Conservation (phyloP, 2,797 vertebrate species). For the Manis javanica region DNA sequence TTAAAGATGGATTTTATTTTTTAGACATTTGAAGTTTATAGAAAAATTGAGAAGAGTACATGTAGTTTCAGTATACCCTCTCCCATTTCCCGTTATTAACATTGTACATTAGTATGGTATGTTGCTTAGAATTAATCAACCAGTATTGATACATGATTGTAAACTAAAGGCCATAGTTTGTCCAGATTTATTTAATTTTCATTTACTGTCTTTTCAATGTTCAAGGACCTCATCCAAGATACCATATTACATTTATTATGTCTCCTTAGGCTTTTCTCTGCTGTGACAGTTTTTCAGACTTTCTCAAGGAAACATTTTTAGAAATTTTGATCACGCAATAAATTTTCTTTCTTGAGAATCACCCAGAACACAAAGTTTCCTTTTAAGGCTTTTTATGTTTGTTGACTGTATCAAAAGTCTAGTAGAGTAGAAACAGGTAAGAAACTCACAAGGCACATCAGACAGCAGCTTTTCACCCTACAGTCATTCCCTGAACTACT, state of each 20-base stretch:
- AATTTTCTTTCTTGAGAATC: constrained; percentile 7
- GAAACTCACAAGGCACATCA: neutral
- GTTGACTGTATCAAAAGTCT: neutral
- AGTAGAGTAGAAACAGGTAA: neutral
- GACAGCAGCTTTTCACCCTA: neutral
- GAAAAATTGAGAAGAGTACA: neutral
- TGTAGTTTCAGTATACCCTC: neutral
- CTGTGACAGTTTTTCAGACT: neutral
- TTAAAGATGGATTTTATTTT: neutral
- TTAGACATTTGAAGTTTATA: neutral
- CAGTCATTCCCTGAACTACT: neutral
- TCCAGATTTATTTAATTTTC: neutral
- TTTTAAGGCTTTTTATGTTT: neutral
- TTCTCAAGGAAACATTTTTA: neutral
- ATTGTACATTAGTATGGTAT: neutral
- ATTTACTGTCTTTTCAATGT: neutral
- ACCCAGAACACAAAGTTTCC: neutral
- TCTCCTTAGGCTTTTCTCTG: neutral
- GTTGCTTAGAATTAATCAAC: neutral
- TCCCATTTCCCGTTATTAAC: neutral
- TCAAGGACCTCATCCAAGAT: neutral
- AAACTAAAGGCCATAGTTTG: neutral
- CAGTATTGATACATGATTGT: neutral
- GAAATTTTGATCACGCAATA: neutral
- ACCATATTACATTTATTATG: neutral